These are phyloP conservation scores for Polietes domitor DNA, from an alignment of 2,888 invertebrate genomes.

Conservation along the genomic window DNA sequence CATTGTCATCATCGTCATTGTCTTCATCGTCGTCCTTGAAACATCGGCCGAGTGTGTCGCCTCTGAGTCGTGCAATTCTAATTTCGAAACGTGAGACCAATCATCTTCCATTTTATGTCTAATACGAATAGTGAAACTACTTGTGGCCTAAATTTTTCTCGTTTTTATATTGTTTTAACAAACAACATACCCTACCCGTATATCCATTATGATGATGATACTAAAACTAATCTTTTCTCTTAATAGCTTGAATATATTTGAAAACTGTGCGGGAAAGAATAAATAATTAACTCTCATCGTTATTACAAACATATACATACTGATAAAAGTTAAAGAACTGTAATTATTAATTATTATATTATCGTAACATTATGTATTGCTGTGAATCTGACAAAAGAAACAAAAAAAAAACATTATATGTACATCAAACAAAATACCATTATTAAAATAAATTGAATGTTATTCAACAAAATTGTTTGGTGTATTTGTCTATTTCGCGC, in stretches of 20 bases:
- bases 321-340: slow-evolving; percentile 39
- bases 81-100: slow-evolving; percentile 50
- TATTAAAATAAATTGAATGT: neutral
- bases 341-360: slow-evolving; percentile 59
- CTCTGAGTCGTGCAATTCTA: slow-evolving; percentile 56
- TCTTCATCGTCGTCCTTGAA: slow-evolving; percentile 46
- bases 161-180: slow-evolving; percentile 8
- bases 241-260: slow-evolving; percentile 12
- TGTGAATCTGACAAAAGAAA: slow-evolving; percentile 65
- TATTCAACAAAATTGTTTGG: too few species aligned
- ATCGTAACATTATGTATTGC: slow-evolving; percentile 58
- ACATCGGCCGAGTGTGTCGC: slow-evolving; percentile 40
- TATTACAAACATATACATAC: slow-evolving; percentile 31
- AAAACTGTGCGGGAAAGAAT: neutral
- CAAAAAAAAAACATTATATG: slow-evolving; percentile 50
- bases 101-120: slow-evolving; percentile 64
- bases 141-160: slow-evolving; percentile 38
- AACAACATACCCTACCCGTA: neutral
- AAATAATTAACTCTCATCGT: slow-evolving; percentile 9
- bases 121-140: slow-evolving; percentile 35
- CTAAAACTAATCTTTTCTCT: slow-evolving; percentile 7
- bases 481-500: too few species aligned
- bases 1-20: slow-evolving; percentile 29
- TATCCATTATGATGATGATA: slow-evolving; percentile 3
- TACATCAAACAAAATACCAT: slow-evolving; percentile 54